Conservation (phyloP, 2,888 invertebrate genomes). For the Platynereis dumerilii region DNA sequence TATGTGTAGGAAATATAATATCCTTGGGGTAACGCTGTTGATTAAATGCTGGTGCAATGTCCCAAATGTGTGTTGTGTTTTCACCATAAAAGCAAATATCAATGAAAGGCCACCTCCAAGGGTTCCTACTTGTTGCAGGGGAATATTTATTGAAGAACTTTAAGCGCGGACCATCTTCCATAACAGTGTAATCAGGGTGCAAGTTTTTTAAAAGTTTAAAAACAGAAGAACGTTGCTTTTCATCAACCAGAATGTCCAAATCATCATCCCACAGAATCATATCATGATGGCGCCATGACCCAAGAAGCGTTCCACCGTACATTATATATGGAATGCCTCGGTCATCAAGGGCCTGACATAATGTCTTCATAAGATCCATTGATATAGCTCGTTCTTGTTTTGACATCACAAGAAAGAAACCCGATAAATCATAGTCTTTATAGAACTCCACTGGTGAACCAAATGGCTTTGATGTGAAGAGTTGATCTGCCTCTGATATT, state of each 20-base stretch:
- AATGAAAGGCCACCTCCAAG: constrained; percentile 2
- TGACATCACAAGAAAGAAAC: too few species aligned
- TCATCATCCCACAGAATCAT: constrained; percentile 7
- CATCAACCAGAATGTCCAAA: neutral
- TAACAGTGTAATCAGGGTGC: neutral
- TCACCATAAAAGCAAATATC: neutral
- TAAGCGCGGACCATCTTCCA: neutral
- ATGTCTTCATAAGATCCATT: too few species aligned
- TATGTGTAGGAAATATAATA: neutral
- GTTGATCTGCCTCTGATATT: too few species aligned
- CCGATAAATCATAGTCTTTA: neutral
- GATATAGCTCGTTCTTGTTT: too few species aligned
- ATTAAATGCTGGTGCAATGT: neutral
- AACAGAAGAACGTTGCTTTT: neutral
- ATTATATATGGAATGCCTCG: neutral
- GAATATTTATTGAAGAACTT: neutral
- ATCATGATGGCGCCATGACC: constrained; percentile 1
- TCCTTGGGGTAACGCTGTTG: neutral
- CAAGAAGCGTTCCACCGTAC: constrained; percentile 6
- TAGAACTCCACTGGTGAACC: too few species aligned
- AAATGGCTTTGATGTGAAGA: too few species aligned
- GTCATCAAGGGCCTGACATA: too few species aligned
- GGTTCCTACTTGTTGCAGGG: neutral
- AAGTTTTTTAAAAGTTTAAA: neutral
- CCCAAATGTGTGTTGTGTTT: constrained; percentile 5